Base-by-base conservation (phyloP, 2,797 vertebrate species). In the Rhodeus uyekii region DNA sequence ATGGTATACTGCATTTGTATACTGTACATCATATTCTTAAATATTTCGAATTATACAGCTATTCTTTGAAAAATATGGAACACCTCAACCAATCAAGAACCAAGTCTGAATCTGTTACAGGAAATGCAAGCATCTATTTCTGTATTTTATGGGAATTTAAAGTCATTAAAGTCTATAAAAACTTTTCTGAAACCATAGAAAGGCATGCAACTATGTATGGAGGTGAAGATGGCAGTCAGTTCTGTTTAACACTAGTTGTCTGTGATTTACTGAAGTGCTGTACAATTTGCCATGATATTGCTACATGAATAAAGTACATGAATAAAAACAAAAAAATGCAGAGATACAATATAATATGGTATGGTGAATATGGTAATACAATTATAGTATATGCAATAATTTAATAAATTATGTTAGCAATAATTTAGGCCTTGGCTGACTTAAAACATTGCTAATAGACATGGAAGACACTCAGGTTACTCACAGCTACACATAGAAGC, bases 181-280 rank as follows among this genome's bases (percentile, higher is more conserved):
- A 84, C 82, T 72, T 88, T 82, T 79, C 84, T 72, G 76, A 88
- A 86, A 88, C 76, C 82, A 76, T 87, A 91, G 63, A 83, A 69
- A 78, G 12, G 89, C 87, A 86, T 88, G 81, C 92, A 93, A 91
- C 90, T 91, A 93, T 90, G 89, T 91, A 85, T 93, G 91, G 93
- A 93, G 92, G 90, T 89, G 90, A 93, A 91, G 93, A 93, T 89
- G 89, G 91, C 90, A 92, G 87, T 87, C 88, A 88, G 91, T 91
- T 90, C 87, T 91, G 91, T 91, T 92, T 89, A 92, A 93, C 50
- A 53, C 50, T 53, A 90, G 92, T 88, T 88, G 88, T 83, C 87
- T 88, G 14, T 5, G 24, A 69, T 44, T 18, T 46, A 46, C 67
- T 14, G 29, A 4, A 69, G 8, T 46, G 14, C 39, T 44, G 67